Evolutionary conservation across 2,113 vertebrate genomes (phyloP).

Genomic region (Bubo bubo): DNA sequence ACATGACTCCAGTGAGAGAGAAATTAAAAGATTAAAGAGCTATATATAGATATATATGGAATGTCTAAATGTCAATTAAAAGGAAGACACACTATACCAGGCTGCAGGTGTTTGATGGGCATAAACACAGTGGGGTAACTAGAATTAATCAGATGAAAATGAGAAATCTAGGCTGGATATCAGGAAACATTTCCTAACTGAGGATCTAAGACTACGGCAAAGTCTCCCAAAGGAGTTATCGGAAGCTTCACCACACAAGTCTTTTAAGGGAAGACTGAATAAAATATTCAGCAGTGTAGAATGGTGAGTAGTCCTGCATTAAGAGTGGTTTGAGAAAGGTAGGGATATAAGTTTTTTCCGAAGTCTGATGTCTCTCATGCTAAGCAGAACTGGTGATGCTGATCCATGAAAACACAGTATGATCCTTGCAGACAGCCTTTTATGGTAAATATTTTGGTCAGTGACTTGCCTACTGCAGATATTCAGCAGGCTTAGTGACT

Average conservation of each 20-base stretch:
- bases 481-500: conserved; percentile 29
- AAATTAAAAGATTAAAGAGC: conserved; percentile 35
- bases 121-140: conserved; percentile 43
- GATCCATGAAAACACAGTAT: background rate
- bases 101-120: conserved; percentile 55
- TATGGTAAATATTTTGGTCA: conserved; percentile 43
- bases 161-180: conserved; percentile 50
- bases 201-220: background rate
- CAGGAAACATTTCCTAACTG: conserved; percentile 35
- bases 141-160: conserved; percentile 64
- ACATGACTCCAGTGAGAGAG: background rate
- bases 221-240: conserved; percentile 28
- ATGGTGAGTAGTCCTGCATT: background rate
- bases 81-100: background rate
- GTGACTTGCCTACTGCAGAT: conserved; percentile 32
- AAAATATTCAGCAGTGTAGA: conserved; percentile 12
- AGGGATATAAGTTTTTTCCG: background rate
- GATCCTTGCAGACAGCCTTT: conserved; percentile 38
- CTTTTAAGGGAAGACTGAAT: background rate
- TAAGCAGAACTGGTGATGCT: background rate
- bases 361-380: background rate
- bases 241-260: background rate
- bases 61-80: conserved; percentile 46
- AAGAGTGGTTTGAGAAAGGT: background rate
- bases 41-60: conserved; percentile 18